Evolutionary conservation across 2,797 vertebrate species (phyloP), one percentile per base, ranked within the genome.

Genomic region (Fringilla coelebs): DNA sequence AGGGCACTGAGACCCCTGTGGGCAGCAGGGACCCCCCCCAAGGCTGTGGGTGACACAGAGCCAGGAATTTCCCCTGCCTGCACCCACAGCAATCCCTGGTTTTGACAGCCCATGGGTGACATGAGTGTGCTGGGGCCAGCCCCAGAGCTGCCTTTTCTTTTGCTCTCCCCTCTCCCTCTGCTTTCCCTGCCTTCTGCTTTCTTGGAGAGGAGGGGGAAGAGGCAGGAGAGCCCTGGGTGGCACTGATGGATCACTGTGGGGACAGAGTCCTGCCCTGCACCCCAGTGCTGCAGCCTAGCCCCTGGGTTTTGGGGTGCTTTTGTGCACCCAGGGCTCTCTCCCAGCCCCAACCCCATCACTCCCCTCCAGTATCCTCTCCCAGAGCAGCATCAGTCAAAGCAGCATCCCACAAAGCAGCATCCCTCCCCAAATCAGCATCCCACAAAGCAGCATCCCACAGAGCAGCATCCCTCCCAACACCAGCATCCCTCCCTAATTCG

Each of bases 1-100:
- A 0, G 66, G 25, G 13, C 52, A 24, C 54, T 7, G 38, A 29
- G 8, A 8, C 26, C 55, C 13, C 48, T 2, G 11, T 24, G 63
- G 58, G 79, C 54, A 68, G 34, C 61, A 46, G 61, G 41, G 52
- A 14, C 29, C 31, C 61, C 31, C 74, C 32, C 26, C 34, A 1
- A 2, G 32, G 9, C 14, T 36, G 1, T 8, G 52, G 40, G 1
- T 10, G 52, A 36, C 38, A 10, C 2, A 0, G 4, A 62, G 25
- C 67, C 75, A 34, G 31, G 13, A 19, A 43, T 61, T 61, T 13
- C n/a, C 61, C 29, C 48, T 60, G 14, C 46, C 77, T 13, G 49
- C 9, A 34, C 21, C 52, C 60, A 1, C 34, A 40, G 60, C 54
- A 17, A 3, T 57, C 36, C 38, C n/a, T n/a, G n/a, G n/a, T 63